Evolutionary conservation across 2,113 vertebrate genomes (phyloP), one percentile per base, ranked within the genome.

Genomic region (Calyptomena viridis): DNA sequence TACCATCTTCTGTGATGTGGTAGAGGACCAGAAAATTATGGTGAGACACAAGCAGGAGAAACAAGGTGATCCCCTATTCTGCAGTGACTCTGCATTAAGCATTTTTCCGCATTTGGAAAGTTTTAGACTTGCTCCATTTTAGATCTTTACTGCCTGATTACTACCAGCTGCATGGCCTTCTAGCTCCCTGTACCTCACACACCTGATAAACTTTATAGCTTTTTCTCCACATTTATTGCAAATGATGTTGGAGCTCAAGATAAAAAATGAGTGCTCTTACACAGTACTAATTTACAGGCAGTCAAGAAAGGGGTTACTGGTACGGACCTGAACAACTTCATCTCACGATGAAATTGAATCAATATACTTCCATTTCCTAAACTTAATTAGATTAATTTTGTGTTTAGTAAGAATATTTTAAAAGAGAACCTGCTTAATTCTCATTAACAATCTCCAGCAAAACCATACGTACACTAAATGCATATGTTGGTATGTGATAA

Each of bases 1-100:
- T 21, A 11, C 9, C 17, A 12, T 9, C 50, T 40, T 13, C 3
- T 2, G 0, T 9, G 12, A 10, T 6, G 16, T 2, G 8, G 44
- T 17, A 74, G 40, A 66, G 50, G n/a, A 62, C 25, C 11, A 42
- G 35, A 8, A 80, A 50, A 59, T 31, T 20, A 2, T 4, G 13
- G 30, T 8, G 11, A 60, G 2, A n/a, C 15, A 37, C 9, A 28
- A 50, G 10, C 11, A 81, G 30, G 14, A 59, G 20, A 73, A 81
- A 27, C 4, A 33, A 47, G 21, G 16, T 19, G 14, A 15, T 11
- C 7, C 3, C 33, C 27, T 49, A 2, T 9, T 42, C 8, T 24
- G 6, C 31, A 30, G 20, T 4, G 39, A n/a, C 20, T 25, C 15
- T 4, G 1, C 23, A 20, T 27, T 37, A 47, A 28, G 19, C 8